Conservation (phyloP, 1,140 invertebrate genomes). For the Callitettix versicolor region DNA sequence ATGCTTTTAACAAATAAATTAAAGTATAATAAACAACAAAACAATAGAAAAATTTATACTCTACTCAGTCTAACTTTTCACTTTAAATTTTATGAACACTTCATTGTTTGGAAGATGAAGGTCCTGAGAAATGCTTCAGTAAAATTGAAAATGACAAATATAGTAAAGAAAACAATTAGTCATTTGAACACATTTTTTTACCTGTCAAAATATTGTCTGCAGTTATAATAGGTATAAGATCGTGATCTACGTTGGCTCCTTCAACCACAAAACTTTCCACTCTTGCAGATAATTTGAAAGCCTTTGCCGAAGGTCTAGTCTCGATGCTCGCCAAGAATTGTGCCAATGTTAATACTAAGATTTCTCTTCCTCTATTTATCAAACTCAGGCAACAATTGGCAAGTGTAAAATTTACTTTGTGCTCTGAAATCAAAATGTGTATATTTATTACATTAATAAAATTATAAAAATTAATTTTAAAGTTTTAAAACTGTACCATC, state of each 20-base stretch:
- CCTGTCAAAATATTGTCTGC: slow-evolving; percentile 55
- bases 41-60: too few species aligned
- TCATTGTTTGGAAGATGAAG: too few species aligned
- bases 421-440: slow-evolving; percentile 43
- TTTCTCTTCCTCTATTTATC: slow-evolving; percentile 56
- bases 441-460: neutral
- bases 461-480: too few species aligned
- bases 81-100: too few species aligned
- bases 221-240: slow-evolving; percentile 58
- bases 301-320: slow-evolving; percentile 54
- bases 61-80: too few species aligned
- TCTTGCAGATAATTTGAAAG: slow-evolving; percentile 58
- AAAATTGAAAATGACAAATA: too few species aligned
- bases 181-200: too few species aligned
- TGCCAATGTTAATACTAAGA: slow-evolving; percentile 59
- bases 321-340: slow-evolving; percentile 62
- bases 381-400: slow-evolving; percentile 61
- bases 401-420: slow-evolving; percentile 68
- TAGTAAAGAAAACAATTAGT: too few species aligned
- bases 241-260: slow-evolving; percentile 60
- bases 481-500: too few species aligned
- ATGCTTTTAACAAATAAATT: too few species aligned
- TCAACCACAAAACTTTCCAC: slow-evolving; percentile 70
- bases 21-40: too few species aligned
- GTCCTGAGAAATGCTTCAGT: too few species aligned